phyloP scores from a whole-genome alignment of 2,888 invertebrate genomes.

The Rhagophthalmus giganteus region DNA sequence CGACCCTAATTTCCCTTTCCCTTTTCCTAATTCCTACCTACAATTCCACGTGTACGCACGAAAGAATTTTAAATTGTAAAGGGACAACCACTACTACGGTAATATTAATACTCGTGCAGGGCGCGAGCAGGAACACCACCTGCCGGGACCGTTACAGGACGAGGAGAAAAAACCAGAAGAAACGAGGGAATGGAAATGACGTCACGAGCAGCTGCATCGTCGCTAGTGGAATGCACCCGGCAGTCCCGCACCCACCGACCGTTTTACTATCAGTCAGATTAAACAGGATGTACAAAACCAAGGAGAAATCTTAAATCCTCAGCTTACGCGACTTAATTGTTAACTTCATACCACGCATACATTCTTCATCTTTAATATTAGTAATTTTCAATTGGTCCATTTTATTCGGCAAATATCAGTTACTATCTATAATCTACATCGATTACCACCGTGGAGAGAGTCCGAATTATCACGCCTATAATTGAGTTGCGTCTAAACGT shows the following conservation, averaged over 20 bases:
- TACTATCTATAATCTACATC: too few species aligned
- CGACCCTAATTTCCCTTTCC: conserved; percentile 9
- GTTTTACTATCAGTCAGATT: conserved; percentile 6
- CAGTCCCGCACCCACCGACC: conserved; percentile 19
- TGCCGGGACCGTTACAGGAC: conserved; percentile 35
- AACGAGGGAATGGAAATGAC: conserved; percentile 29
- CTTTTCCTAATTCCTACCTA: conserved; percentile 11
- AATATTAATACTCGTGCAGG: conserved; percentile 27
- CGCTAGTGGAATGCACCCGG: conserved; percentile 21
- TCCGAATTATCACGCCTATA: too few species aligned
- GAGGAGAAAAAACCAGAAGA: conserved; percentile 19
- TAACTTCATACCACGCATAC: too few species aligned
- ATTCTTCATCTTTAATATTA: too few species aligned
- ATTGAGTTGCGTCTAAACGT: too few species aligned
- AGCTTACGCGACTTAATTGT: neutral
- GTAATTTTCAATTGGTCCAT: too few species aligned
- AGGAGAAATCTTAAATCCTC: neutral
- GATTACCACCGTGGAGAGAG: too few species aligned
- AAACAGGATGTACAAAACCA: conserved; percentile 11
- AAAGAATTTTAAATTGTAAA: conserved; percentile 20
- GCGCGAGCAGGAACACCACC: conserved; percentile 32
- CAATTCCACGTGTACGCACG: conserved; percentile 6
- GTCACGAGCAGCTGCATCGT: conserved; percentile 32
- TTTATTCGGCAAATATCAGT: too few species aligned
- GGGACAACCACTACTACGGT: conserved; percentile 3